A percentile compares a stretch with the other conserved stretches of the same genome.
Conservation (phyloP, 1,140 invertebrate genomes). For the Meloidogyne chitwoodi region DNA sequence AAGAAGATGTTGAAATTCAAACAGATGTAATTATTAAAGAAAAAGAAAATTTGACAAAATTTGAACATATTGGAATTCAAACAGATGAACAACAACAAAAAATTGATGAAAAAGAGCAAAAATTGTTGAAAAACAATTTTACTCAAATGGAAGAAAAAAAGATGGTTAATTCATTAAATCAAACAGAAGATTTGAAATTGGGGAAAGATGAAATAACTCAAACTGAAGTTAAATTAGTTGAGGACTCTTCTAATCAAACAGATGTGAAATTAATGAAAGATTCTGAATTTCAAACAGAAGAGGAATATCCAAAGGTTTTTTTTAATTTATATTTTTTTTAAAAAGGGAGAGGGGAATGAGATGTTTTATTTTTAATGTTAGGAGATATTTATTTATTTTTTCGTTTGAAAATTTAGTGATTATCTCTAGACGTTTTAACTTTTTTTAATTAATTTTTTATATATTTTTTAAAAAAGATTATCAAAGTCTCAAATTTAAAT, state of each 20-base stretch:
- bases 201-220: neutral
- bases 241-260: neutral
- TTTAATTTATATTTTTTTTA: too few species aligned
- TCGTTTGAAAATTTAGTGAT: too few species aligned
- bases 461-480: neutral
- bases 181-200: slow-evolving; percentile 4
- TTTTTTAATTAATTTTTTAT: too few species aligned
- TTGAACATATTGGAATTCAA: neutral
- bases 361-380: too few species aligned
- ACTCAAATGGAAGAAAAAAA: neutral
- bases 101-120: neutral
- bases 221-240: neutral
- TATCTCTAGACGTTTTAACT: too few species aligned
- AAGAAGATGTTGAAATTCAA: neutral
- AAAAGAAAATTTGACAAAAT: neutral
- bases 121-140: neutral
- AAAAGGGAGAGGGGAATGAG: too few species aligned
- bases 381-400: too few species aligned
- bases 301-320: neutral
- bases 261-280: neutral
- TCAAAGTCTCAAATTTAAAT: neutral
- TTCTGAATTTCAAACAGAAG: neutral
- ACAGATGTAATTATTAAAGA: too few species aligned
- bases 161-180: neutral
- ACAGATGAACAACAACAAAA: neutral